phyloP scores from a whole-genome alignment of 2,888 invertebrate species.

The Phortica magna region DNA sequence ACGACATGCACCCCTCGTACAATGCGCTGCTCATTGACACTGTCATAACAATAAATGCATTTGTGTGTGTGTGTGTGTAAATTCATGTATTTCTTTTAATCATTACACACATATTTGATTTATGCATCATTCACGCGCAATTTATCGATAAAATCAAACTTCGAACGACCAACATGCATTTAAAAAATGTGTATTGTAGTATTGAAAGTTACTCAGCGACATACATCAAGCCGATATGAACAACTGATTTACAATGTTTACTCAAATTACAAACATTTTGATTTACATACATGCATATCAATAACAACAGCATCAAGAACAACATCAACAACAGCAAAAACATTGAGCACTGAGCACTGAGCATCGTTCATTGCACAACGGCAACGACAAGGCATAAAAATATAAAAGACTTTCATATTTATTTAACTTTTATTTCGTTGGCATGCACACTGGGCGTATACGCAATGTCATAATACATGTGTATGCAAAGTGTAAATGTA shows the following conservation, averaged over 20 bases:
- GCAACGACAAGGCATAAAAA: constrained; percentile 40
- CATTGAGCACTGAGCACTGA: background rate
- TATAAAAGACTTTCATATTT: constrained; percentile 67
- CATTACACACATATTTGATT: constrained; percentile 54
- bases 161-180: background rate
- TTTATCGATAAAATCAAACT: constrained; percentile 55
- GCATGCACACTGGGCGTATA: constrained; percentile 17
- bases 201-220: constrained; percentile 33
- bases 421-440: constrained; percentile 62
- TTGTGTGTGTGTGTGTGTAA: constrained; percentile 14
- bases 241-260: constrained; percentile 66
- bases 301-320: constrained; percentile 62
- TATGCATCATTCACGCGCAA: constrained; percentile 66
- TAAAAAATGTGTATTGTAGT: background rate
- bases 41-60: constrained; percentile 4
- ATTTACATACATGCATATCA: constrained; percentile 56
- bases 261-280: constrained; percentile 54
- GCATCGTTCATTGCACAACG: background rate
- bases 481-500: constrained; percentile 40
- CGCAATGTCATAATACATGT: constrained; percentile 11
- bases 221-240: constrained; percentile 40
- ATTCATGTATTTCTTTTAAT: constrained; percentile 1
- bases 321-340: constrained; percentile 45
- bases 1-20: background rate
- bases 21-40: background rate